phyloP scores from a whole-genome alignment of 1,140 invertebrate genomes.

The Radopholus similis region DNA sequence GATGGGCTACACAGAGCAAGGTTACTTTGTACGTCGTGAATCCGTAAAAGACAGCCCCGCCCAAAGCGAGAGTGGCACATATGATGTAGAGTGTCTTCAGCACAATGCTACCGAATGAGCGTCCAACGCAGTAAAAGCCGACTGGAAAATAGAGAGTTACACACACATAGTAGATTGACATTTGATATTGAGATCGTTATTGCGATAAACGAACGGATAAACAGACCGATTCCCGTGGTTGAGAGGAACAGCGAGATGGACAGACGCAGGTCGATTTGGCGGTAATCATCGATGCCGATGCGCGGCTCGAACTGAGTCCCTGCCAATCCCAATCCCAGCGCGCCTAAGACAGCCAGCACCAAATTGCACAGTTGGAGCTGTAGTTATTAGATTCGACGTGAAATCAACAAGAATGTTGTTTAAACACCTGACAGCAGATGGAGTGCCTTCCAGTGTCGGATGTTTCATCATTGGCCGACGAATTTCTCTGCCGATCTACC shows the following conservation, averaged over 20 bases:
- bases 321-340: constrained; percentile 49
- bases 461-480: too few relatives aligned
- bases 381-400: too few relatives aligned
- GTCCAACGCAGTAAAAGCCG: constrained; percentile 49
- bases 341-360: constrained; percentile 47
- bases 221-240: constrained; percentile 3
- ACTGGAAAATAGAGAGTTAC: constrained; percentile 10
- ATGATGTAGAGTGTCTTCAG: constrained; percentile 52
- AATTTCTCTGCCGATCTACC: too few relatives aligned
- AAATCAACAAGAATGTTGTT: too few relatives aligned
- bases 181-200: neutral
- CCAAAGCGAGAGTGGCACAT: constrained; percentile 42
- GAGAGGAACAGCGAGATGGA: constrained; percentile 25
- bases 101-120: constrained; percentile 53
- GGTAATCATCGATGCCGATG: constrained; percentile 55
- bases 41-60: constrained; percentile 53
- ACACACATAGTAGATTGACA: neutral
- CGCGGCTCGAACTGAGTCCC: constrained; percentile 47
- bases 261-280: constrained; percentile 55
- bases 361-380: constrained; percentile 50
- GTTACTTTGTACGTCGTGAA: constrained; percentile 55
- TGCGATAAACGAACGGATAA: neutral
- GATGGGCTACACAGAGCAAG: neutral
- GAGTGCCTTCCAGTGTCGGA: too few relatives aligned
- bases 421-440: too few relatives aligned